Conservation (phyloP, 53 echinoderm and acorn worm genomes). For the Paracentrotus lividus region DNA sequence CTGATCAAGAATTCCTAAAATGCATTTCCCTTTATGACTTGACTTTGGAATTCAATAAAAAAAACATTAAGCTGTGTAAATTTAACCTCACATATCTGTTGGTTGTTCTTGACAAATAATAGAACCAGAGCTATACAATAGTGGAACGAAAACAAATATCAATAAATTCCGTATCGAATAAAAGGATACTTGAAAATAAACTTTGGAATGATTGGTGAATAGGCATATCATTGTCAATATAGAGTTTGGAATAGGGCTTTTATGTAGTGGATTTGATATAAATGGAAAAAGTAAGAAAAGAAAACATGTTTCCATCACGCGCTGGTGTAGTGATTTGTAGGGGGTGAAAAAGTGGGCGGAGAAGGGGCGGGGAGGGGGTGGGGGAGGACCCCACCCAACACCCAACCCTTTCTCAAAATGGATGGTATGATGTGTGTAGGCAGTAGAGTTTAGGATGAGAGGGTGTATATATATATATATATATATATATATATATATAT, state of each 20-base stretch:
- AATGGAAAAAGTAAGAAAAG: background rate
- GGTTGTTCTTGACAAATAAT: background rate
- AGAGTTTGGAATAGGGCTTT: background rate
- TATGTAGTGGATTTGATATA: background rate
- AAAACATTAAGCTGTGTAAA: background rate
- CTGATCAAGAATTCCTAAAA: too few relatives aligned
- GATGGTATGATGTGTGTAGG: too few relatives aligned
- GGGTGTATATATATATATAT: too few relatives aligned
- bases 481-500: too few relatives aligned
- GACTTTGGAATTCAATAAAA: background rate
- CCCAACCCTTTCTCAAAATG: too few relatives aligned
- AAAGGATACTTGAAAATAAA: background rate
- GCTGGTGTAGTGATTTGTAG: background rate
- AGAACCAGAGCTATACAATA: background rate
- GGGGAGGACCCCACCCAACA: too few relatives aligned
- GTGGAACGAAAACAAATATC: background rate
- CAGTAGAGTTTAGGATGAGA: too few relatives aligned
- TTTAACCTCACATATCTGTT: background rate
- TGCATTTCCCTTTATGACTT: background rate
- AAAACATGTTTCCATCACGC: background rate
- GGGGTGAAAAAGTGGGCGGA: too few relatives aligned
- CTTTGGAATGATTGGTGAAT: constrained; percentile 13
- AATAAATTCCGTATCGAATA: background rate
- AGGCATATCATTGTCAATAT: constrained; percentile 2
- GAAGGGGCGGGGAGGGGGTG: too few relatives aligned